These are phyloP conservation scores for Drosophila seclusa DNA, from an alignment of 2,888 invertebrate genomes.

Conservation along the genomic window DNA sequence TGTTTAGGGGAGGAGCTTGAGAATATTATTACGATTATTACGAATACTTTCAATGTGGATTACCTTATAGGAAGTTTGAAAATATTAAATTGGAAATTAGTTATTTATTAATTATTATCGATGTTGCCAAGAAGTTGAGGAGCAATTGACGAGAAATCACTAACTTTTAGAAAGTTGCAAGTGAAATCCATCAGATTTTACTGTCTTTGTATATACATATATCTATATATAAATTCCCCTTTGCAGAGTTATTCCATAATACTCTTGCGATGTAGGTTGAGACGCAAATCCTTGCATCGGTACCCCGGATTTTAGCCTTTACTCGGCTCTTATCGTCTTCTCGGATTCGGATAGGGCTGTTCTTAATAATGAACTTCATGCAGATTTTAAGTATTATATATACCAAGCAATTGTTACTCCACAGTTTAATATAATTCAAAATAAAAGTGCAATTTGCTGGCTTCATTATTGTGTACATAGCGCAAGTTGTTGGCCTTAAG, in stretches of 20 bases:
- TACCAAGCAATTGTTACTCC: background rate
- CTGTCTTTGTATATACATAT: background rate
- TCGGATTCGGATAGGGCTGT: background rate
- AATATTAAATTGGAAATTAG: background rate
- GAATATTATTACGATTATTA: background rate
- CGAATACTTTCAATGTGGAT: background rate
- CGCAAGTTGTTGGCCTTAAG: slow-evolving; percentile 20
- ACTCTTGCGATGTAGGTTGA: background rate
- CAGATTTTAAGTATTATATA: background rate
- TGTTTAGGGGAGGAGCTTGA: background rate
- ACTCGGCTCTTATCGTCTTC: background rate
- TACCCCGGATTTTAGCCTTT: background rate
- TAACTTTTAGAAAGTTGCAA: background rate
- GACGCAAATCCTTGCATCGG: background rate
- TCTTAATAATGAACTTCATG: background rate
- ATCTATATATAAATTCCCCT: background rate
- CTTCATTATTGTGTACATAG: background rate
- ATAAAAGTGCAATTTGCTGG: slow-evolving; percentile 1
- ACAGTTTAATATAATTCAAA: background rate
- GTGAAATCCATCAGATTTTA: background rate
- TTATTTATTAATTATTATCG: background rate
- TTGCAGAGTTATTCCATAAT: background rate
- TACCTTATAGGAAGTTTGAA: background rate
- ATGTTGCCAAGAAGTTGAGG: background rate
- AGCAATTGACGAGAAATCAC: background rate